Evolutionary conservation across 2,113 vertebrate species (phyloP).

Genomic region (Propithecus coquereli): DNA sequence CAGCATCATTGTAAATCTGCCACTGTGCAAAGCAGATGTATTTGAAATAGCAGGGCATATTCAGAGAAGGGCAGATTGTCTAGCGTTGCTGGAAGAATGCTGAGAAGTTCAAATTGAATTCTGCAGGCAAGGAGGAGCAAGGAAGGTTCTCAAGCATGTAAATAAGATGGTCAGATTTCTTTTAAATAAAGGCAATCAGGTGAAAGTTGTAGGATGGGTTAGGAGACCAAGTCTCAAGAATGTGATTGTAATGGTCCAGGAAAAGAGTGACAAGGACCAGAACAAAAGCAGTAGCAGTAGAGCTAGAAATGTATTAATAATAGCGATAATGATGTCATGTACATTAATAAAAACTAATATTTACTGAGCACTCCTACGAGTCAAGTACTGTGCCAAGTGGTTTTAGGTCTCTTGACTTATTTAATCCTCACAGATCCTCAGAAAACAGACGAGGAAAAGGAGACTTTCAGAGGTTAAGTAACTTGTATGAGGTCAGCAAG

Average conservation of each 20-base stretch:
- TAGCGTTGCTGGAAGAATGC: background rate
- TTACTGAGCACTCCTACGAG: background rate
- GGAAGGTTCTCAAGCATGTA: background rate
- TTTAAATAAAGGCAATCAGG: background rate
- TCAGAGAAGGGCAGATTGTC: background rate
- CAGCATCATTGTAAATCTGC: background rate
- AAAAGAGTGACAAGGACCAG: background rate
- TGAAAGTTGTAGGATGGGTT: background rate
- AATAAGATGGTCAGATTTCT: background rate
- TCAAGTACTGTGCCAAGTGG: background rate
- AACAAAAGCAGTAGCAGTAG: background rate
- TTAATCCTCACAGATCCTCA: background rate
- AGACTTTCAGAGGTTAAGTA: background rate
- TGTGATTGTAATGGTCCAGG: background rate
- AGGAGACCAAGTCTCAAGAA: background rate
- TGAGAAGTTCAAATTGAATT: background rate
- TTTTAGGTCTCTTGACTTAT: background rate
- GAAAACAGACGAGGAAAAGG: background rate
- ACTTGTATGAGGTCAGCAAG: background rate
- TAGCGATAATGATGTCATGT: background rate
- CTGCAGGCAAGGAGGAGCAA: background rate
- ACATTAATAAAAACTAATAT: background rate
- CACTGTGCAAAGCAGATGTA: background rate
- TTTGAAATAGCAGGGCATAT: background rate
- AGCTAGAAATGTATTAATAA: background rate